Conservation (phyloP, 2,797 vertebrate species). For the Aldrovandia affinis region DNA sequence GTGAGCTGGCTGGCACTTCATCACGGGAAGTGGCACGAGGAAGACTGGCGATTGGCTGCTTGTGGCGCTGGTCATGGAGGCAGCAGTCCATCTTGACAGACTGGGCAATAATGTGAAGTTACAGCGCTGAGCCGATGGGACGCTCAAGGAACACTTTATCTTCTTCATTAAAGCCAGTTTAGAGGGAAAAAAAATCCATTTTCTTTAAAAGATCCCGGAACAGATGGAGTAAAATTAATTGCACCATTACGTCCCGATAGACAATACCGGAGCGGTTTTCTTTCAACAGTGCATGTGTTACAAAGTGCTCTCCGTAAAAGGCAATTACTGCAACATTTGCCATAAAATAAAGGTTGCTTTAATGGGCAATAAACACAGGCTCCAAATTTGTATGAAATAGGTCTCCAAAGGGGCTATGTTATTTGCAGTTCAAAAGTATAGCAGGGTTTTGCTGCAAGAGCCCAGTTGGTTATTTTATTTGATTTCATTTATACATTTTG, state of each 20-base stretch:
- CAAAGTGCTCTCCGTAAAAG: slow-evolving; percentile 89
- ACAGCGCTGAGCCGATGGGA: slow-evolving; percentile 86
- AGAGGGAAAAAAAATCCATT: slow-evolving; percentile 86
- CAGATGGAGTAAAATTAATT: slow-evolving; percentile 97
- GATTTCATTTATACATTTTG: neutral
- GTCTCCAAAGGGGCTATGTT: slow-evolving; percentile 82
- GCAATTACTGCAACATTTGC: slow-evolving; percentile 92
- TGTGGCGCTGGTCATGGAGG: slow-evolving; percentile 75
- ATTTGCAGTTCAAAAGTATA: slow-evolving; percentile 80
- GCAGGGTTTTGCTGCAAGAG: slow-evolving; percentile 71
- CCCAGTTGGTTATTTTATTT: slow-evolving; percentile 27
- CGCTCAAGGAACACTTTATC: slow-evolving; percentile 90
- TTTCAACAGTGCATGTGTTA: slow-evolving; percentile 89
- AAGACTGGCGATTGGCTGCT: slow-evolving; percentile 76
- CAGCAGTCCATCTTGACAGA: slow-evolving; percentile 81
- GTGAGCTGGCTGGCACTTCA: slow-evolving; percentile 83
- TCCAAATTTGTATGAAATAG: slow-evolving; percentile 86
- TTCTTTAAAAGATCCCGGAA: slow-evolving; percentile 96
- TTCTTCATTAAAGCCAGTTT: slow-evolving; percentile 97
- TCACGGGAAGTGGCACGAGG: slow-evolving; percentile 79
- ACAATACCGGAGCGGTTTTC: slow-evolving; percentile 90
- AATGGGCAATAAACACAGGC: slow-evolving; percentile 92
- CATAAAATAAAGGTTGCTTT: slow-evolving; percentile 92
- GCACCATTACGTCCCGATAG: slow-evolving; percentile 92
- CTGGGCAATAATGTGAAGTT: slow-evolving; percentile 90